Base-by-base conservation (phyloP, 2,797 vertebrate species). In the Ciconia nigra region DNA sequence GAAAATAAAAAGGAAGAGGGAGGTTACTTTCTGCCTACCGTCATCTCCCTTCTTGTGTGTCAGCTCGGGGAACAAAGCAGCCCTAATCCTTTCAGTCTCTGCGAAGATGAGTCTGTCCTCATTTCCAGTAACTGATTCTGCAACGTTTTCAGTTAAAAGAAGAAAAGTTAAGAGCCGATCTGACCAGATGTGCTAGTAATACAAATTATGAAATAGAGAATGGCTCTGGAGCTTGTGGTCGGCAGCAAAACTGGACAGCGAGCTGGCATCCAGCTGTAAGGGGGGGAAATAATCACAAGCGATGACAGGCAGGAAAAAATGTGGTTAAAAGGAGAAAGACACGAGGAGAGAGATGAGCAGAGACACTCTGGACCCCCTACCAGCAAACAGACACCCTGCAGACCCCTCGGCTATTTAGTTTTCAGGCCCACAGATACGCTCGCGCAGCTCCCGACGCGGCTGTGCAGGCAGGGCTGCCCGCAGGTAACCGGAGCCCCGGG, bases 181-280 rank as follows among this genome's bases (percentile, higher is more conserved):
- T 42, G 41, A 78, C 37, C 0, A 0, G 14, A 15, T 18, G n/a
- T 3, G 31, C 9, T 7, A 15, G 10, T 8, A 51, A 37, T 0
- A 9, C 1, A 6, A 26, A 28, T n/a, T 3, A 4, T 2, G 24
- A 42, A 44, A 29, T 0, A 16, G 7, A 49, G 41, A 55, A 61
- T 7, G 57, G 49, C 39, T 67, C 51, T 2, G 3, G 59, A 61
- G 29, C 7, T 22, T 1, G 29, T 1, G 63, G 42, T 35, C 0
- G 0, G 85, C 13, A 51, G 22, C 0, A 0, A 29, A 70, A 74
- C 16, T 0, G 0, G 33, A 20, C 41, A 13, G 71, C 0, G 1
- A 92, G 49, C 13, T 51, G 2, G 2, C 2, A 1, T 9, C 57
- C 29, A 41, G 44, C 54, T 55, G 8, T 9, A 26, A 59, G 31